Percentiles rank a stretch among this genome's conserved stretches.
Evolutionary conservation across 92 coral and sea anemone species (phyloP).

Genomic region (Parazoanthus atlanticus): DNA sequence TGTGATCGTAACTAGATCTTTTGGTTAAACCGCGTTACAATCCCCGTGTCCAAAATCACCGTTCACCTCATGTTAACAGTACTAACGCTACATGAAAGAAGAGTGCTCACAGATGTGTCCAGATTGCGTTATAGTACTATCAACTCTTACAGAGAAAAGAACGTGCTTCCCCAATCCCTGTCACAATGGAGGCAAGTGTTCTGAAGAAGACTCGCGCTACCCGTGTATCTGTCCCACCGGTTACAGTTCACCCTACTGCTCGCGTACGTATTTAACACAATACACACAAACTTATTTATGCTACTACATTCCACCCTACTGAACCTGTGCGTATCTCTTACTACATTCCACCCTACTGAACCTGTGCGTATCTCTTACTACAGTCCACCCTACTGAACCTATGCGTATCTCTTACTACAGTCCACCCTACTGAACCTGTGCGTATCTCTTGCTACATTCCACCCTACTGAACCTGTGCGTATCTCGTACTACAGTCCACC

Average conservation of each 20-base stretch:
- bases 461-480: too few relatives aligned
- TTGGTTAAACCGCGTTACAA: too few relatives aligned
- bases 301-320: conserved; percentile 1
- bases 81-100: background rate
- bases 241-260: conserved; percentile 81
- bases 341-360: background rate
- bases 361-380: background rate
- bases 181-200: conserved; percentile 68
- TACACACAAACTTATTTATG: conserved; percentile 25
- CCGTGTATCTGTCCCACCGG: conserved; percentile 84
- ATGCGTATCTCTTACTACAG: background rate
- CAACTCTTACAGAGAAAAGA: conserved; percentile 40
- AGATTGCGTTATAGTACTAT: background rate
- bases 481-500: too few relatives aligned
- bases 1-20: too few relatives aligned
- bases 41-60: too few relatives aligned
- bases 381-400: background rate
- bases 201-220: conserved; percentile 54
- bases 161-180: conserved; percentile 71
- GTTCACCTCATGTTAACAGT: too few relatives aligned
- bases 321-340: background rate
- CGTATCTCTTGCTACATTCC: background rate
- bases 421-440: background rate
- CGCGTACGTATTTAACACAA: conserved; percentile 51
- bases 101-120: background rate